Evolutionary conservation across 2,797 vertebrate genomes (phyloP), one percentile per base, ranked within the genome.

Genomic region (Protosalanx chinensis): DNA sequence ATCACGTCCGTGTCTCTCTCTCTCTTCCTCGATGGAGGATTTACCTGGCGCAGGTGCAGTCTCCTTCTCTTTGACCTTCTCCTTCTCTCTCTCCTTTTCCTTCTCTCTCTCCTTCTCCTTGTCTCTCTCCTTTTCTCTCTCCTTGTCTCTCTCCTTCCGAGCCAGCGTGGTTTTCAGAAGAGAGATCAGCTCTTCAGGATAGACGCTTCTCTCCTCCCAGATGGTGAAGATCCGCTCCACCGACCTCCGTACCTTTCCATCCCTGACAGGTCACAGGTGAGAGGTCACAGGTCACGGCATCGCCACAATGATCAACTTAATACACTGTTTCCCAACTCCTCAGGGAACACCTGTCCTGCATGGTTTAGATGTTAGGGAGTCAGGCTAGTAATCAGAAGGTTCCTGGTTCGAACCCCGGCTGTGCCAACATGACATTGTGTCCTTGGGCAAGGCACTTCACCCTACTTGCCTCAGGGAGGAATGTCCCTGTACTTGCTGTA

Each of bases 161-260:
- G 92, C 94, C 73, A 98, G 88, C 73, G 87, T 87, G 74, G 92
- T 84, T 83, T 95, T 97, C 6, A 98, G 88, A 41, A 95, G 90
- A 49, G 91, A 27, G 72, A 98, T 96, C 68, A 97, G 92, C 70
- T 98, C 97, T 83, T 96, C 96, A 0, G 95, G 93, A 81, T 99
- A 99, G 65, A 99, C 96, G 0, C 93, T 97, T 73, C 98, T 92
- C 82, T 99, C 96, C 87, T 98, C 96, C 98, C 97, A 99, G 79
- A 99, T 99, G 64, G 93, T 91, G 86, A 99, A 96, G 84, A 99
- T 97, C 76, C 98, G 93, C 66, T 99, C 98, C 46, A 99, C 90
- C 12, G 97, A 96, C 81, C 94, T 97, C 30, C 94, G 94, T 29
- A 99, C 96, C 0, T 97, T 97, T 0, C 88, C 92, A 79, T 99